phyloP scores from a whole-genome alignment of 1,140 invertebrate species.

The Pachypsylla venusta region DNA sequence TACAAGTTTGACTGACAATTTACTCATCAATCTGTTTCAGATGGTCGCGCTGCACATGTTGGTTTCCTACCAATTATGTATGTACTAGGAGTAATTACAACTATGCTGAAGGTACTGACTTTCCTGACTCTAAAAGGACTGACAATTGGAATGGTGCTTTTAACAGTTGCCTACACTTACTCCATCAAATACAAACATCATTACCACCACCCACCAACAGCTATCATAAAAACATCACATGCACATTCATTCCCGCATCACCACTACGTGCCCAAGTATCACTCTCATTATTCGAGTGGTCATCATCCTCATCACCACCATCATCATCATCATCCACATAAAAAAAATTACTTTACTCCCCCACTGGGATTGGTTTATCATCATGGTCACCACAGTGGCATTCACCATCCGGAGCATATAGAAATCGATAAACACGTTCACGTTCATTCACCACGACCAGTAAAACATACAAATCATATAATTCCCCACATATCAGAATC shows the following conservation, averaged over 20 bases:
- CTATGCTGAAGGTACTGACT: slow-evolving; percentile 9
- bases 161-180: slow-evolving; percentile 11
- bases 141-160: slow-evolving; percentile 8
- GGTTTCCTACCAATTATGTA: slow-evolving; percentile 13
- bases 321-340: slow-evolving; percentile 2
- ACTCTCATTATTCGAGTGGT: not conserved
- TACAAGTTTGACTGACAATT: too few species aligned
- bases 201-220: not conserved
- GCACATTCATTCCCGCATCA: not conserved
- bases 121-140: slow-evolving; percentile 10
- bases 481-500: not conserved
- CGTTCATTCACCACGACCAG: not conserved
- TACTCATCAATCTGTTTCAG: too few species aligned
- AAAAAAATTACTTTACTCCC: not conserved
- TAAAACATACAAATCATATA: not conserved
- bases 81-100: slow-evolving; percentile 7
- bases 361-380: not conserved
- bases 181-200: not conserved
- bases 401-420: not conserved
- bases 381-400: not conserved
- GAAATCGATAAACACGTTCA: slow-evolving; percentile 1
- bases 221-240: not conserved
- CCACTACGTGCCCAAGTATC: slow-evolving; percentile 7
- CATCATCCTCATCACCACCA: slow-evolving; percentile 11
- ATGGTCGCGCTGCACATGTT: not conserved